Evolutionary conservation across 2,113 vertebrate species (phyloP).

Genomic region (Leptocoma aspasia): DNA sequence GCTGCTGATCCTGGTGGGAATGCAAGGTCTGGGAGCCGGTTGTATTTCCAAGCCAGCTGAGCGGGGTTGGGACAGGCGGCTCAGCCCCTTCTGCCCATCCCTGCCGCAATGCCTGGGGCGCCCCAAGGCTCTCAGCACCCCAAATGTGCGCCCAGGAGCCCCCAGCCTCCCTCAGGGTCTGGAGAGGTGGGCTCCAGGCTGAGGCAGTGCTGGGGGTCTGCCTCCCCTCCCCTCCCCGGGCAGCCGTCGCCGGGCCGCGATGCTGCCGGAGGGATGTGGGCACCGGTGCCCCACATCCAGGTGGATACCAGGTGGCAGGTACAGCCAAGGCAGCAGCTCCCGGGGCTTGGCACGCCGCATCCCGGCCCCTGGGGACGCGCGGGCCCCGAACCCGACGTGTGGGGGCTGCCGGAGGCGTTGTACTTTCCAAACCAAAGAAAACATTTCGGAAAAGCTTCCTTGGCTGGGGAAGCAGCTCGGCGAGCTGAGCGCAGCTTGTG

Average conservation of each 20-base stretch:
- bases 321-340: background rate
- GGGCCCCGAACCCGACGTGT: fast-evolving
- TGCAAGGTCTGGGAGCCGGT: fast-evolving
- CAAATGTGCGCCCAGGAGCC: background rate
- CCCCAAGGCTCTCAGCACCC: background rate
- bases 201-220: fast-evolving
- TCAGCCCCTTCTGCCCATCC: background rate
- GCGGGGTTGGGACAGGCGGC: fast-evolving
- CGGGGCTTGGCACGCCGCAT: fast-evolving
- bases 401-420: background rate
- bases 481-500: background rate
- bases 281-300: fast-evolving
- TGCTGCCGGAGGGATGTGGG: background rate
- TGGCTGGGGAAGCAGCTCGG: background rate
- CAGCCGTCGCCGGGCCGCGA: fast-evolving
- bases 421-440: background rate
- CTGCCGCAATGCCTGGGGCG: fast-evolving
- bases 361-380: background rate
- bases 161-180: background rate
- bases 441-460: background rate
- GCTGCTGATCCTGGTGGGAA: background rate
- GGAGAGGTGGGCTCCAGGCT: background rate
- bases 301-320: too few relatives aligned
- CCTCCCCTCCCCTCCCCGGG: background rate
- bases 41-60: background rate